Percentiles rank a stretch among this genome's conserved stretches.
These are phyloP conservation scores for Eunapius fragilis DNA, from an alignment of 37 sponge, comb jelly and placozoan genomes.

Conservation along the genomic window DNA sequence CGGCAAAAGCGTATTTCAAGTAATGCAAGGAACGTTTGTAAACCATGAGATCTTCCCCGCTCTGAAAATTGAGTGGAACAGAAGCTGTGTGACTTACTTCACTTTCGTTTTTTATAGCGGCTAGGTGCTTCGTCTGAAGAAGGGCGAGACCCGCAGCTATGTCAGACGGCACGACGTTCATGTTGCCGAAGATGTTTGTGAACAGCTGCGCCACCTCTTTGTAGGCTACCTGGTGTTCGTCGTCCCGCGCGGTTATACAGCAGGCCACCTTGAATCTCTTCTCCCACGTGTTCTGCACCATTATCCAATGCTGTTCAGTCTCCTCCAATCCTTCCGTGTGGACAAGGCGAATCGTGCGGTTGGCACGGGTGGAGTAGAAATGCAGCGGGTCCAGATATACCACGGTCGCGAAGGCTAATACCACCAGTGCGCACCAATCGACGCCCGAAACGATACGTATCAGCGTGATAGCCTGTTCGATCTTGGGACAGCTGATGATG, in stretches of 20 bases:
- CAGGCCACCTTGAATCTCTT: conserved; percentile 44
- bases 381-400: conserved; percentile 83
- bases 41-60: conserved; percentile 32
- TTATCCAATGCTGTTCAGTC: conserved; percentile 20
- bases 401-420: conserved; percentile 30
- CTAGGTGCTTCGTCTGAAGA: conserved; percentile 72
- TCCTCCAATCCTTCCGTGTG: not conserved
- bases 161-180: conserved; percentile 84
- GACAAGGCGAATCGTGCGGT: not conserved
- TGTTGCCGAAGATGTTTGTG: conserved; percentile 67
- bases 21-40: conserved; percentile 57
- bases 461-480: conserved; percentile 16
- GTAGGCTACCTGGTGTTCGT: conserved; percentile 69
- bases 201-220: conserved; percentile 75
- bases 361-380: conserved; percentile 51
- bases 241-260: conserved; percentile 53
- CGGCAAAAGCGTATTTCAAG: conserved; percentile 70
- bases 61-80: conserved; percentile 59
- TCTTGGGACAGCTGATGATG: conserved; percentile 18
- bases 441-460: conserved; percentile 41
- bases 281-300: conserved; percentile 62
- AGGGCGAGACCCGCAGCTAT: conserved; percentile 82
- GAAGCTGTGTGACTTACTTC: not conserved
- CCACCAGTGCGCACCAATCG: conserved; percentile 41
- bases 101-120: not conserved